Evolutionary conservation across 2,888 invertebrate species (phyloP), one percentile per base, ranked within the genome.

Genomic region (Eupithecia tripunctaria): DNA sequence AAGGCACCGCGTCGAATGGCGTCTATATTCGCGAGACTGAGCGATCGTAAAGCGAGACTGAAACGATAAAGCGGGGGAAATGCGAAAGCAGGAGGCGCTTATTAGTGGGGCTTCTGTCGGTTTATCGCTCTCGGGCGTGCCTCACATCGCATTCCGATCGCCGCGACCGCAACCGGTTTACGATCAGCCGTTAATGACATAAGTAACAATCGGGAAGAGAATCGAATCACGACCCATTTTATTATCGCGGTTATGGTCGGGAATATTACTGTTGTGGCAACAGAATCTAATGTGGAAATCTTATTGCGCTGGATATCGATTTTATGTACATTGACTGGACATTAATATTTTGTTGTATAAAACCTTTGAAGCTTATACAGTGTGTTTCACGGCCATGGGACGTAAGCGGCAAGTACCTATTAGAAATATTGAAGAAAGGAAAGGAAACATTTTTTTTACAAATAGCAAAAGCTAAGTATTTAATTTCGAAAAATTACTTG

Each of bases 181-280:
- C 89, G 90, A 87, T 78, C 79, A 62, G 81, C 84, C 85, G 85
- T 92, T 91, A 92, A 92, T 91, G 92, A 92, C 89, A 91, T 85
- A 83, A 85, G 84, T 86, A 85, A 89, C 87, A 88, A 91, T 90
- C 90, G 91, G 91, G 91, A 91, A 91, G 91, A 90, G 90, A 90
- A 90, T 88, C 91, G 89, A 91, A 89, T 89, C 89, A 87, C 88
- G 85, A 86, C 86, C 86, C 83, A 87, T 88, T 90, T 91, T 88
- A 90, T 86, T 88, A 88, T 88, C 85, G 88, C 77, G 75, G 77
- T 79, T 82, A 77, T 76, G 73, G 76, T 70, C 76, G 71, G 68
- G 77, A 76, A 76, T 80, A 80, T 77, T 76, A 78, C 78, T 76
- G 77, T 75, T 77, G 75, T 68, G 74, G 71, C 75, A 76, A 75